Conservation (phyloP, 35 echinoderm and acorn worm species). For the Acanthaster planci region DNA sequence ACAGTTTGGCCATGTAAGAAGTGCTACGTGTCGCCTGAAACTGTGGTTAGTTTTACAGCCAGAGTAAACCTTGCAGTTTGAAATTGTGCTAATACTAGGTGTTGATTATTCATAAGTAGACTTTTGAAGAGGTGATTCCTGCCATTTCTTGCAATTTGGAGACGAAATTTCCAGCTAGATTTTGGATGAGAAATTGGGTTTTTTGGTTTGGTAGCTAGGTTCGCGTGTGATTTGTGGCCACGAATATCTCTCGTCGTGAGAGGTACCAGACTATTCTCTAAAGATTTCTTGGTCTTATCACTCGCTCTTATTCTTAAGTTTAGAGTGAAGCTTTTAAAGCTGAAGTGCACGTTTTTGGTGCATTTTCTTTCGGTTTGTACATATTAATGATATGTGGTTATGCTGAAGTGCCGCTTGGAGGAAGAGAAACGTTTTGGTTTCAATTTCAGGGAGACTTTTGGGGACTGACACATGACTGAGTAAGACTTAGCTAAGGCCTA, state of each 20-base stretch:
- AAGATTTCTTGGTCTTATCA: no score
- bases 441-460: no score
- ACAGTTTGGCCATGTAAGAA: constrained; percentile 1
- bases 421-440: no score
- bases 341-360: no score
- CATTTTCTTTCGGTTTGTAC: no score
- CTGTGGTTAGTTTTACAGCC: background rate
- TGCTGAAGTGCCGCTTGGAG: no score
- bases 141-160: background rate
- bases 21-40: constrained; percentile 17
- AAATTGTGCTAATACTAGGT: background rate
- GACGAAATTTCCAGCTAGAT: background rate
- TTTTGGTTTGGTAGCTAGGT: background rate
- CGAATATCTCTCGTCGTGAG: background rate
- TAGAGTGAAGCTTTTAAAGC: no score
- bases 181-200: background rate
- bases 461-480: no score
- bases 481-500: no score
- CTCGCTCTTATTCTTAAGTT: no score
- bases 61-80: background rate
- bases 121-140: background rate
- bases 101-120: background rate
- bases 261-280: background rate
- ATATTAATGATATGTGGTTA: no score
- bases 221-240: background rate